Conservation (phyloP, 2,113 vertebrate species). For the Dendrocopos noguchii region DNA sequence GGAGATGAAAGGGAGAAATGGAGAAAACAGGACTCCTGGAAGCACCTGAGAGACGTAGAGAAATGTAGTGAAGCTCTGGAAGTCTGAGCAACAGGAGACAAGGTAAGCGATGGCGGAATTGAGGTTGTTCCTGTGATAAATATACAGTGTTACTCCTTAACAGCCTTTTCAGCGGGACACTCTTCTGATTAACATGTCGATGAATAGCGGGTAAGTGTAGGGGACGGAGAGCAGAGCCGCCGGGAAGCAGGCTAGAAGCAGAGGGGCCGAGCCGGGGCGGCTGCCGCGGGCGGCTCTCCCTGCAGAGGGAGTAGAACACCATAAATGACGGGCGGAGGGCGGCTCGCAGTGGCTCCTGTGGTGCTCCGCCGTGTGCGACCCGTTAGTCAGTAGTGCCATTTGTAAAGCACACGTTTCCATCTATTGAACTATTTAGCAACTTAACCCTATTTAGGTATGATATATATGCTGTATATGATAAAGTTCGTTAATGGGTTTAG, state of each 20-base stretch:
- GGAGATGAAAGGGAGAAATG: neutral
- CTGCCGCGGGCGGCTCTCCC: neutral
- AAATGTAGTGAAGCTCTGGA: neutral
- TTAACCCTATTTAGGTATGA: rapidly evolving
- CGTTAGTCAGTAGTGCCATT: neutral
- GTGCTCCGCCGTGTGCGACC: rapidly evolving
- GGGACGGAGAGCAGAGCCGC: rapidly evolving
- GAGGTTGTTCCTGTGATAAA: neutral
- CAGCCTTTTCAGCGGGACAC: neutral
- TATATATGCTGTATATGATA: rapidly evolving
- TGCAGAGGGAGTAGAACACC: constrained; percentile 77
- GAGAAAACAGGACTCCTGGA: neutral
- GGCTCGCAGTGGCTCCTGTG: neutral
- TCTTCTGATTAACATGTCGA: rapidly evolving
- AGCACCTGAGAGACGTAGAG: neutral
- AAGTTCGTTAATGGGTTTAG: neutral
- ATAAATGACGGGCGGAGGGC: constrained; percentile 19
- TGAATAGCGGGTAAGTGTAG: rapidly evolving
- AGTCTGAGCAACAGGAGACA: neutral
- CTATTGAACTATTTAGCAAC: neutral
- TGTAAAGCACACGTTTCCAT: neutral
- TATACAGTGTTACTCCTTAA: rapidly evolving
- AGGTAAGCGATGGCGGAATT: no score
- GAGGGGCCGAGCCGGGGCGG: neutral
- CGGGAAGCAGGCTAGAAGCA: rapidly evolving